phyloP scores from a whole-genome alignment of 1,140 invertebrate genomes.

The Leptinotarsa texana region DNA sequence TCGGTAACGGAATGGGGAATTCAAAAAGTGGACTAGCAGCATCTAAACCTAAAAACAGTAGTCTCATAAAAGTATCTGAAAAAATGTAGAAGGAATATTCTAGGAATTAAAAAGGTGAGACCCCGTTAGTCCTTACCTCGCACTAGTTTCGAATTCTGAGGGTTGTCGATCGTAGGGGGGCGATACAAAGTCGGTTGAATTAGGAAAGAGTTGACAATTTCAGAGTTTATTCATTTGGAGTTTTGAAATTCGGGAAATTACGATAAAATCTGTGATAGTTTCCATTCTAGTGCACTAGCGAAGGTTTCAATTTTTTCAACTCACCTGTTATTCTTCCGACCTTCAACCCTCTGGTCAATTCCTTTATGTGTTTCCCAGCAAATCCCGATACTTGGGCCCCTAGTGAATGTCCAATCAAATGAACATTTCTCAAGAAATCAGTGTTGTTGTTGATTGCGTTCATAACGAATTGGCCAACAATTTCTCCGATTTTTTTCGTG shows the following conservation, averaged over 20 bases:
- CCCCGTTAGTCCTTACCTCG: too few species aligned
- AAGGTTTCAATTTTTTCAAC: background rate
- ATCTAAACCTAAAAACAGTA: constrained; percentile 61
- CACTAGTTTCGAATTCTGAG: too few species aligned
- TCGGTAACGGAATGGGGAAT: constrained; percentile 29
- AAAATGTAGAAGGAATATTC: too few species aligned
- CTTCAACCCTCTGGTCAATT: constrained; percentile 53
- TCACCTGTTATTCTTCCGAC: constrained; percentile 63
- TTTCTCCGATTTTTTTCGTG: constrained; percentile 37
- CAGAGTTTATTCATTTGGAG: too few species aligned
- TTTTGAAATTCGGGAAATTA: too few species aligned
- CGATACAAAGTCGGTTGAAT: too few species aligned
- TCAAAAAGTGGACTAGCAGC: constrained; percentile 62
- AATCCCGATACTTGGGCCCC: constrained; percentile 64
- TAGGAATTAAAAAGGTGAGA: too few species aligned
- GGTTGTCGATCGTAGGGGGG: too few species aligned
- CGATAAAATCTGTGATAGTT: too few species aligned
- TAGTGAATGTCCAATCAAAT: constrained; percentile 65
- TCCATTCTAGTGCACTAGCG: too few species aligned
- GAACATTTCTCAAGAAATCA: constrained; percentile 50
- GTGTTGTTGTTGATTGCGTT: constrained; percentile 49
- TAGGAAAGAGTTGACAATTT: too few species aligned
- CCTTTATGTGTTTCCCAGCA: constrained; percentile 54
- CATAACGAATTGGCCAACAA: constrained; percentile 44
- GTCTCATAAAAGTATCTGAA: background rate